A percentile compares a stretch with the other conserved stretches of the same genome.
phyloP scores from a whole-genome alignment of 2,113 vertebrate genomes.

The Raja brachyura region DNA sequence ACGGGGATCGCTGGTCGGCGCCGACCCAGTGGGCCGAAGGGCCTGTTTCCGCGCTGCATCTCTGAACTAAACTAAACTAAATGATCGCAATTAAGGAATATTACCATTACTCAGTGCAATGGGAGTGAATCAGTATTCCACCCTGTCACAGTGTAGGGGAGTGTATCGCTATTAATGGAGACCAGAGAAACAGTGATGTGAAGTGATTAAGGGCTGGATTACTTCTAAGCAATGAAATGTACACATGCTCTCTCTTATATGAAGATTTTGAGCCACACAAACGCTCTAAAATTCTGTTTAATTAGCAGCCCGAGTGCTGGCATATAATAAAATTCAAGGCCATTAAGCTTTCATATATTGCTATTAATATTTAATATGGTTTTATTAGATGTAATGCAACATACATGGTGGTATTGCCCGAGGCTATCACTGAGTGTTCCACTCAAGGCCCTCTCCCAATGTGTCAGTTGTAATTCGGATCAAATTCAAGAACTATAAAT shows the following conservation, averaged over 20 bases:
- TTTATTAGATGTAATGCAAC: slow-evolving; percentile 37
- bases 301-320: neutral
- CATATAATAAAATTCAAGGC: slow-evolving; percentile 32
- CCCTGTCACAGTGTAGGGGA: neutral
- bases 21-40: no score
- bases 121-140: neutral
- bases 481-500: slow-evolving; percentile 35
- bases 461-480: slow-evolving; percentile 33
- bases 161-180: neutral
- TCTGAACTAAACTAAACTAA: neutral
- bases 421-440: slow-evolving; percentile 35
- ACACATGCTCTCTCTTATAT: neutral
- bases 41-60: no score
- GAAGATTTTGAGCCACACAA: neutral
- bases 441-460: slow-evolving; percentile 31
- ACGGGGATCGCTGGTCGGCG: no score
- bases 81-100: neutral
- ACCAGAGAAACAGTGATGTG: neutral
- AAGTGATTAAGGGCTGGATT: neutral
- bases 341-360: slow-evolving; percentile 36
- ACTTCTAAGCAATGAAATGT: neutral
- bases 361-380: slow-evolving; percentile 35
- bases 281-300: slow-evolving; percentile 11
- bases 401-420: slow-evolving; percentile 32
- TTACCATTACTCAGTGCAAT: neutral